A percentile compares a stretch with the other conserved stretches of the same genome.
These are phyloP conservation scores for Athalia cordata DNA, from an alignment of 2,888 invertebrate genomes.

Conservation along the genomic window DNA sequence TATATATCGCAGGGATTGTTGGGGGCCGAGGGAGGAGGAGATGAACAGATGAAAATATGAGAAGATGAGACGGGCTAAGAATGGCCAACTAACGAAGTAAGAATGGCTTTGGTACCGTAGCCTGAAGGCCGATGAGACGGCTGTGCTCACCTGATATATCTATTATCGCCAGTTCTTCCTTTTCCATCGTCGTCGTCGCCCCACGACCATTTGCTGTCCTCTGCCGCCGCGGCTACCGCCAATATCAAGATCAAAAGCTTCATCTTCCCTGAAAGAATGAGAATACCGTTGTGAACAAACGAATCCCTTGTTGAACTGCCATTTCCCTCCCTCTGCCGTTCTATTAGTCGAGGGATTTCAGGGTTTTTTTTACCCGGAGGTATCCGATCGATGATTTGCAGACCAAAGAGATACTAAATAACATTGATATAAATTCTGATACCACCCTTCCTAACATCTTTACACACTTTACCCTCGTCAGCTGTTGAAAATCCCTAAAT, in stretches of 20 bases:
- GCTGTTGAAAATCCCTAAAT: not conserved
- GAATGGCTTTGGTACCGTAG: constrained; percentile 40
- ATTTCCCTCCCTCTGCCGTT: too few relatives aligned
- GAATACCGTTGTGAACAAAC: constrained; percentile 25
- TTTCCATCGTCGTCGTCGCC: constrained; percentile 58
- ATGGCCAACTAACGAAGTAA: constrained; percentile 41
- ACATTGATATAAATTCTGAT: too few relatives aligned
- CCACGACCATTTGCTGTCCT: constrained; percentile 74
- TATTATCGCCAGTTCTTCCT: constrained; percentile 49
- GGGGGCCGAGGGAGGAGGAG: constrained; percentile 26
- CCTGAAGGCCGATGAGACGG: constrained; percentile 47
- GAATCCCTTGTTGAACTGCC: constrained; percentile 8
- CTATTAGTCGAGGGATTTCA: not conserved
- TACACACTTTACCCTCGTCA: not conserved
- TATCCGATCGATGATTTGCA: too few relatives aligned
- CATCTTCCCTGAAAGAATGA: constrained; percentile 32
- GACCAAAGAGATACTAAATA: too few relatives aligned
- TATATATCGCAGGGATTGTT: not conserved
- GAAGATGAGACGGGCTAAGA: constrained; percentile 16
- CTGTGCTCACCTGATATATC: constrained; percentile 54
- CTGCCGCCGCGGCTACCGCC: constrained; percentile 53
- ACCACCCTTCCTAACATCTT: not conserved
- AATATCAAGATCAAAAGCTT: constrained; percentile 44
- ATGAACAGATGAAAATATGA: too few relatives aligned
- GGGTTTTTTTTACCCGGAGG: not conserved